Conservation (phyloP, 2,888 invertebrate species). For the Eubasilissa splendida region DNA sequence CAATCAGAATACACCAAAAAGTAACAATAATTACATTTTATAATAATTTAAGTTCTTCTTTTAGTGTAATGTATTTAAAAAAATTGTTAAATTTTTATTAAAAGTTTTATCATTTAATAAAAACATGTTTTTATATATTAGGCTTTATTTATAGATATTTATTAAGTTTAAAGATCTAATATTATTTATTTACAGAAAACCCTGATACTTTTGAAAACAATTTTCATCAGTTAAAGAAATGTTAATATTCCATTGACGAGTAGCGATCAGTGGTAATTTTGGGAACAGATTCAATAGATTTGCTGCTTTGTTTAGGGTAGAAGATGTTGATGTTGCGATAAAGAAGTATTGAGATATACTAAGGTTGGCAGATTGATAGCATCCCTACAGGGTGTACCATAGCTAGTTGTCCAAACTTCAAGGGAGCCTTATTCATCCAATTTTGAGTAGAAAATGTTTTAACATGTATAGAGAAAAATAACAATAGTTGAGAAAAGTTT, state of each 20-base stretch:
- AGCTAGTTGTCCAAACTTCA: too few species aligned
- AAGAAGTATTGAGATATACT: not conserved
- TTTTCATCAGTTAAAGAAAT: conserved; percentile 36
- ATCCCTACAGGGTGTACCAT: too few species aligned
- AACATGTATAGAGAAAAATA: too few species aligned
- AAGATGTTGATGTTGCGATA: not conserved
- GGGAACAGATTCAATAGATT: not conserved
- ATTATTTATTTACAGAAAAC: conserved; percentile 58
- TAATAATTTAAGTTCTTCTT: conserved; percentile 4
- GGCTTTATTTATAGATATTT: conserved; percentile 32
- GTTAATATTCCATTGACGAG: conserved; percentile 15
- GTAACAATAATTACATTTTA: not conserved
- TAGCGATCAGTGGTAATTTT: not conserved
- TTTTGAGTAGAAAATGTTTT: too few species aligned
- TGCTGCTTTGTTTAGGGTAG: not conserved
- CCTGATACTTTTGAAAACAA: conserved; percentile 54
- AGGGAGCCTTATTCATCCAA: too few species aligned
- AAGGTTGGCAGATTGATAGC: not conserved
- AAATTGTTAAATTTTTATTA: conserved; percentile 25
- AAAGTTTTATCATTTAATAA: conserved; percentile 31
- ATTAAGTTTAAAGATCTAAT: conserved; percentile 40
- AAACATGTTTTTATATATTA: conserved; percentile 35
- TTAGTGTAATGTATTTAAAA: conserved; percentile 19
- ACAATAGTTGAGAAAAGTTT: too few species aligned
- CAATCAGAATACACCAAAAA: too few species aligned